Conservation (phyloP, 2,113 vertebrate species). For the Lepus timidus region DNA sequence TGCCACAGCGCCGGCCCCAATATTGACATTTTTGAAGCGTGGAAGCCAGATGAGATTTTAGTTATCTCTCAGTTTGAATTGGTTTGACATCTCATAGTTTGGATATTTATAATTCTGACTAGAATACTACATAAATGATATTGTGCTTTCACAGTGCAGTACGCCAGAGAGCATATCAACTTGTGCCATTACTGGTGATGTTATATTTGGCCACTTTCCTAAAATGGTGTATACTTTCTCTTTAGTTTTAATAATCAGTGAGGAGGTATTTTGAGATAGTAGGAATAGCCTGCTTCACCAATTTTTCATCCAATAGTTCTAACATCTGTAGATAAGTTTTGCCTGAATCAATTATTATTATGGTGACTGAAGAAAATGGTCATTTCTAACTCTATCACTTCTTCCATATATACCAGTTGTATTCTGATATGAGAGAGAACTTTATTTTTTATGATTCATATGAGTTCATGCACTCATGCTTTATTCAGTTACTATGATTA, state of each 20-base stretch:
- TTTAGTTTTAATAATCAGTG: slow-evolving; percentile 29
- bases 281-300: background rate
- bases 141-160: background rate
- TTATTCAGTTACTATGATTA: slow-evolving; percentile 14
- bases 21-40: background rate
- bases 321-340: background rate
- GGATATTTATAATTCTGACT: background rate
- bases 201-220: slow-evolving; percentile 33
- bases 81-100: background rate
- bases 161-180: background rate
- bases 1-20: background rate
- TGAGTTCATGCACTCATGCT: background rate
- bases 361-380: background rate
- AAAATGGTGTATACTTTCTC: background rate
- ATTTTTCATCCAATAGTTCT: slow-evolving; percentile 45
- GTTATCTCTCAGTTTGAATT: background rate
- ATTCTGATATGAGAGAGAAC: background rate
- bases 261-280: background rate
- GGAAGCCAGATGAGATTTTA: background rate
- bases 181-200: slow-evolving; percentile 22
- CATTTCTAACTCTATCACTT: slow-evolving; percentile 22
- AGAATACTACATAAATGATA: background rate
- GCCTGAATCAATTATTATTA: slow-evolving; percentile 28
- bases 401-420: background rate
- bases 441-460: slow-evolving; percentile 47